A percentile compares a stretch with the other conserved stretches of the same genome.
These are phyloP conservation scores for Anniella stebbinsi DNA, from an alignment of 2,797 vertebrate species.

Conservation along the genomic window DNA sequence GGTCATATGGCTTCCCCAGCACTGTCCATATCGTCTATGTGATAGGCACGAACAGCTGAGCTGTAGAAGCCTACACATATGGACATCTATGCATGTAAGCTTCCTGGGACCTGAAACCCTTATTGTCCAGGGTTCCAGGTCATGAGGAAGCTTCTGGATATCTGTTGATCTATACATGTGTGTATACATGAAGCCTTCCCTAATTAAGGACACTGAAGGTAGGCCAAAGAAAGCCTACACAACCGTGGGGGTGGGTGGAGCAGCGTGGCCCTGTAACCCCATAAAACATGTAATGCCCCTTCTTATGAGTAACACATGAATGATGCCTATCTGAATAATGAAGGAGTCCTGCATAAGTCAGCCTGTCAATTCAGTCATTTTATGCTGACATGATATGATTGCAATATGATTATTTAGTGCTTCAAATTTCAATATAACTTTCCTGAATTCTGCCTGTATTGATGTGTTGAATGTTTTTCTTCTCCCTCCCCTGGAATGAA, in stretches of 20 bases:
- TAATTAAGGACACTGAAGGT: background rate
- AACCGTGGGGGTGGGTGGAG: background rate
- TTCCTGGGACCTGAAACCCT: background rate
- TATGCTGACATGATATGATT: background rate
- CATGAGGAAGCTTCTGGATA: background rate
- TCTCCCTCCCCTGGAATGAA: no score
- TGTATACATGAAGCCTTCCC: background rate
- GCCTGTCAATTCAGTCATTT: background rate
- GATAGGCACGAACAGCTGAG: background rate
- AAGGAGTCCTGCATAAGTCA: background rate
- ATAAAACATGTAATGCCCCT: no score
- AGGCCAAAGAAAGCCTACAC: background rate
- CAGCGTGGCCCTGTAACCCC: no score
- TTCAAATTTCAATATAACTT: background rate
- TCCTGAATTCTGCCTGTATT: background rate
- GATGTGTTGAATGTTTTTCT: background rate
- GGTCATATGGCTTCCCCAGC: background rate
- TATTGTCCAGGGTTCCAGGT: background rate
- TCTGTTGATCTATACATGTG: background rate
- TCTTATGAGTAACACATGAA: background rate
- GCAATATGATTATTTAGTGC: background rate
- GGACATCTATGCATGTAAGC: background rate
- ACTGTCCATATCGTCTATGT: background rate
- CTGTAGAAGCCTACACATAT: background rate
- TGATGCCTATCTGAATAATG: background rate